Evolutionary conservation across 2,797 vertebrate genomes (phyloP), one percentile per base, ranked within the genome.

Genomic region (Ambastaia sidthimunki): DNA sequence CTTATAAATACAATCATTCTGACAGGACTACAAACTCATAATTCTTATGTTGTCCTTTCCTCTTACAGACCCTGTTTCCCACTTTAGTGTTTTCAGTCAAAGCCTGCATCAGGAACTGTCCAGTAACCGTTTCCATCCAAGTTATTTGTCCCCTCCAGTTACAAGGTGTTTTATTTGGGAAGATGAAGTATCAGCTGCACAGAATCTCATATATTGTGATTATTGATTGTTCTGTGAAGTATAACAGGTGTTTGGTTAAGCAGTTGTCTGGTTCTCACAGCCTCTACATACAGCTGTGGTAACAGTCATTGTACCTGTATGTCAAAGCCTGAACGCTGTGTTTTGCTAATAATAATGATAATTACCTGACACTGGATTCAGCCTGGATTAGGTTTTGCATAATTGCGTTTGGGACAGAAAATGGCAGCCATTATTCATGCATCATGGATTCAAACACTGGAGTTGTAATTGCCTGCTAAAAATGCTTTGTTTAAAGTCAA

Each of bases 181-280:
- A 21, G 31, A 85, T 82, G 28, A 60, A 72, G 59, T 15, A 16
- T 9, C 67, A 54, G 47, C 41, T 44, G 7, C 7, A 57, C 52
- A 37, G 52, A 70, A 44, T 77, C 47, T 62, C 76, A 63, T 41
- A 70, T 84, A 74, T 68, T 72, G 50, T 11, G 63, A 37, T 52
- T 73, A 74, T 62, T 77, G 82, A 85, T n/a, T 5, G 23, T 68
- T 34, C 44, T 50, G 41, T 62, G 19, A 77, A 69, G 54, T 60
- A 28, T 77, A 66, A 60, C 67, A 71, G 55, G 76, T 78, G 76
- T 78, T 44, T 71, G 55, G 70, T 78, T 71, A 65, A 65, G 70
- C 57, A 23, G 18, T 16, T 15, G 55, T 16, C 5, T 21, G 59
- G 41, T 28, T 57, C 52, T 55, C 48, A 9, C 19, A 57, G 25